These are phyloP conservation scores for Pandemis corylana DNA, from an alignment of 2,888 invertebrate species.

Conservation along the genomic window DNA sequence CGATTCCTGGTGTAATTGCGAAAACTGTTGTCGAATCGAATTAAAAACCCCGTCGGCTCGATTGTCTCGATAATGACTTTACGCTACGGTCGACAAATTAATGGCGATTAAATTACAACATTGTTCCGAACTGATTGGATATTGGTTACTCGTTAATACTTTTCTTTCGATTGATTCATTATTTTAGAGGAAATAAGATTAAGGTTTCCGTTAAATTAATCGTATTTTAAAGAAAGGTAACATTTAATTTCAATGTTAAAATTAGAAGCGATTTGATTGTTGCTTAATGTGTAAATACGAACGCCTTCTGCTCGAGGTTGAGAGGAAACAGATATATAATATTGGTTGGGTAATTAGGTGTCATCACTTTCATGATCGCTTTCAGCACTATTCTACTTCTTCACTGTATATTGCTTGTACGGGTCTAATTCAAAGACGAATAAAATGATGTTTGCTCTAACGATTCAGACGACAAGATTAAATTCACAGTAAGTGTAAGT, in stretches of 20 bases:
- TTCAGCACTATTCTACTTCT: no score
- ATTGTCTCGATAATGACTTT: constrained; percentile 56
- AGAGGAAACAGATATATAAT: no score
- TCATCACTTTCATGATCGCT: no score
- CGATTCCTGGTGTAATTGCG: constrained; percentile 25
- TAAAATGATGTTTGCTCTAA: no score
- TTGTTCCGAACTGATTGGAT: constrained; percentile 55
- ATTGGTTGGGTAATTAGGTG: no score
- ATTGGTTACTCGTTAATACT: constrained; percentile 48
- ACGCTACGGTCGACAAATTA: constrained; percentile 50
- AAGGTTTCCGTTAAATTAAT: not conserved
- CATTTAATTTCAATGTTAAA: not conserved
- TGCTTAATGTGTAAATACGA: not conserved
- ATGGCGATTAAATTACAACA: constrained; percentile 56
- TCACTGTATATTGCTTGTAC: no score
- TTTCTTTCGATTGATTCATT: constrained; percentile 45
- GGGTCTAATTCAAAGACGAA: no score
- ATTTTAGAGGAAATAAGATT: constrained; percentile 38
- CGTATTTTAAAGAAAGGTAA: not conserved
- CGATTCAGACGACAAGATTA: no score
- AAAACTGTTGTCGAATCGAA: constrained; percentile 46
- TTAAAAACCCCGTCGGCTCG: constrained; percentile 54
- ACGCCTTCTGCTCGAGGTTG: no score
- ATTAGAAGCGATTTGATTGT: not conserved
- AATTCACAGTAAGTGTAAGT: no score